Evolutionary conservation across 2,888 invertebrate genomes (phyloP), one percentile per base, ranked within the genome.

Genomic region (Cephonodes hylas): DNA sequence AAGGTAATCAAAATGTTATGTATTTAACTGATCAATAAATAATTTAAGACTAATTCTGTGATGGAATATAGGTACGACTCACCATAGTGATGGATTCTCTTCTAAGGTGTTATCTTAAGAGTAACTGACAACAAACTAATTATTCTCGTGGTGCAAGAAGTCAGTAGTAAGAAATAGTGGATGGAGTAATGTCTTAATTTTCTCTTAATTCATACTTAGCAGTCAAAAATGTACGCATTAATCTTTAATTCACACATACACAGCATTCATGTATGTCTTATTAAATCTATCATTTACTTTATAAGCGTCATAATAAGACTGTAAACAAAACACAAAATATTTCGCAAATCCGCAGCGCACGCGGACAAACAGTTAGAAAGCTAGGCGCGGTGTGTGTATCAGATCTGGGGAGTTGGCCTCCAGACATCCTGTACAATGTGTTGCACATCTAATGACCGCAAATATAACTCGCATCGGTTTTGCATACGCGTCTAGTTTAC

Each of bases 391-490:
- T 81, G 78, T 73, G 72, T 75, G 77, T 83, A 85, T 85, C 84
- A 79, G 84, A 86, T 84, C 76, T 71, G 64, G 68, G 76, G 76
- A 75, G 80, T 76, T 67, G 74, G 79, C 85, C 85, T 65, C 78
- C 77, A 86, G 86, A 88, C 87, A 89, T 89, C 88, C 88, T 85
- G 87, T 72, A 83, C 81, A 84, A 80, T 83, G 82, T 80, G 83
- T 80, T 79, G 81, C 78, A 77, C 85, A 82, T 85, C 84, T 85
- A 85, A 83, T 85, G 83, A 79, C 70, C 63, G 66, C 61, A 61
- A 63, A 65, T 72, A 75, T 56, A 72, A 72, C 68, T 64, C 68
- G 71, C 68, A 48, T 63, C 45, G 64, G 67, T 59, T 75, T 73
- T 75, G 74, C 75, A 75, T 75, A 73, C 71, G 31, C 25, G 42